Conservation (phyloP, 2,888 invertebrate species). For the Myathropa florea region DNA sequence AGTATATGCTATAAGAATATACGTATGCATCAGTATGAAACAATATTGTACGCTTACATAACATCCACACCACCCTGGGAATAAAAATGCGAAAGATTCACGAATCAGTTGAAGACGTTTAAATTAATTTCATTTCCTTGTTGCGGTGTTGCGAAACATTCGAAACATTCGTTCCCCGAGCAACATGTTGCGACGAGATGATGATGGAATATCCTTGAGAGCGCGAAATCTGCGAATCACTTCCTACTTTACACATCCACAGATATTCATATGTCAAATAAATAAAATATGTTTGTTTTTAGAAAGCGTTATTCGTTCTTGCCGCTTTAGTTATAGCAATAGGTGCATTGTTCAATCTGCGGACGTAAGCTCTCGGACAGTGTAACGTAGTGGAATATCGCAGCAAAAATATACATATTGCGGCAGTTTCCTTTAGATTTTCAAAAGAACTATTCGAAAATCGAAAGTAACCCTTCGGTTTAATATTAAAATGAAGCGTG, state of each 20-base stretch:
- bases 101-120: slow-evolving; percentile 10
- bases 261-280: slow-evolving; percentile 39
- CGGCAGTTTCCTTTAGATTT: slow-evolving; percentile 45
- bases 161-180: background rate
- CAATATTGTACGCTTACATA: slow-evolving; percentile 13
- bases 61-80: slow-evolving; percentile 2
- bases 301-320: slow-evolving; percentile 28
- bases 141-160: slow-evolving; percentile 19
- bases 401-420: slow-evolving; percentile 13
- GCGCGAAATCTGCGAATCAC: slow-evolving; percentile 36
- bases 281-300: slow-evolving; percentile 1
- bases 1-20: no score
- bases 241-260: slow-evolving; percentile 60
- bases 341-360: slow-evolving; percentile 46
- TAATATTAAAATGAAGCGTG: background rate
- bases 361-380: slow-evolving; percentile 55
- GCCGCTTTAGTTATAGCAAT: slow-evolving; percentile 27
- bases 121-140: slow-evolving; percentile 49
- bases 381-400: slow-evolving; percentile 40
- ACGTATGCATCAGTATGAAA: background rate
- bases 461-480: slow-evolving; percentile 44
- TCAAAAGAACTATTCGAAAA: slow-evolving; percentile 35
- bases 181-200: slow-evolving; percentile 55
- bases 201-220: slow-evolving; percentile 59
- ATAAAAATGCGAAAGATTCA: background rate